Base-by-base conservation (phyloP, 2,888 invertebrate species). In the Scaptomyza tumidula region DNA sequence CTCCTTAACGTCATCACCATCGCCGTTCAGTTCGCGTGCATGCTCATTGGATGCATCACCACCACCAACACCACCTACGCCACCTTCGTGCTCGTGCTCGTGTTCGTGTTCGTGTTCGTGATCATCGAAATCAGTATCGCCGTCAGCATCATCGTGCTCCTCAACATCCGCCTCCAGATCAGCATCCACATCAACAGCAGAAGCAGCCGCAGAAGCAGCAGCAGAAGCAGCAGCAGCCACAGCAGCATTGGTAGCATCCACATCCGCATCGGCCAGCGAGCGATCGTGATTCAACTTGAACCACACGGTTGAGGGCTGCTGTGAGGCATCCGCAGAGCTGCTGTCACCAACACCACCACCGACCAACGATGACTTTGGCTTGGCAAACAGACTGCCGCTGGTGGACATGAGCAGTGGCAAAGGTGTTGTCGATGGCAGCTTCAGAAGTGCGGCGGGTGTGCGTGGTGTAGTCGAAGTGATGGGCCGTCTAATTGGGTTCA, bases 391-490 rank as follows among this genome's bases (percentile, higher is more conserved):
- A 10, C 57, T 50, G 35, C 83, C 77, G 35, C 67, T 60, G 56
- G 91, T 91, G 31, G 91, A 89, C 75, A 91, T 86, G 43, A 90
- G 60, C 27, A 87, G 70, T 3, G 91, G 91, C 63, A 90, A 57
- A 16, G 91, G 90, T 14, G 92, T 92, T 27, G 91, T 91, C 10
- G 90, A 83, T 6, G 68, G 39, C 45, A 80, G 72, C n/a, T 67
- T 80, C 19, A 80, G 48, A 33, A 86, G 48, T 1, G 75, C 48
- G 52, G 54, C 64, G 33, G 84, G 70, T 44, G 88, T 62, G 35
- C 80, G 80, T 35, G 91, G 82, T 45, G 92, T 90, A 24, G 91
- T 91, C 35, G 91, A 89, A 60, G 90, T 90, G 66, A 92, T 92
- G 74, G 92, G 92, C 53, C 92, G 92, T 70, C 92, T 92, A 69